Evolutionary conservation across 2,113 vertebrate species (phyloP).

Genomic region (Macquaria australasica): DNA sequence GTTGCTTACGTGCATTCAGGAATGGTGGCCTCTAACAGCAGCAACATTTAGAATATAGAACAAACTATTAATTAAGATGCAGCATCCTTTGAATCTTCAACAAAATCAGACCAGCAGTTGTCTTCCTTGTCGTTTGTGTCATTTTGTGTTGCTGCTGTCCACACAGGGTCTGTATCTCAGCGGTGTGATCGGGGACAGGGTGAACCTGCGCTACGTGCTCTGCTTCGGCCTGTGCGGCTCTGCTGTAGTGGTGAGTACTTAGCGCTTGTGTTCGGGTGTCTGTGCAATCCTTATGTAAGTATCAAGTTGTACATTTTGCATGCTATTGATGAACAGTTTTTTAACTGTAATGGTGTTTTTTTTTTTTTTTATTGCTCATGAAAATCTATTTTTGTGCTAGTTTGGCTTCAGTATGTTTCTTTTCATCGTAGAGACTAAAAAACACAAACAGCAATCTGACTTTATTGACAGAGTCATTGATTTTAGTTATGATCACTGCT

Average conservation of each 20-base stretch:
- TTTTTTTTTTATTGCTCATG: neutral
- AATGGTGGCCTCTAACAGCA: neutral
- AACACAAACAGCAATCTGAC: too few species aligned
- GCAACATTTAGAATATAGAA: neutral
- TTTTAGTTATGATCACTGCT: neutral
- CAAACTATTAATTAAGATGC: too few species aligned
- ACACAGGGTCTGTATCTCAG: slow-evolving; percentile 94
- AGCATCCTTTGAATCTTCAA: too few species aligned
- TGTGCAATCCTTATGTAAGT: neutral
- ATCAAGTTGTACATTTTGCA: neutral
- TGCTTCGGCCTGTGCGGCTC: slow-evolving; percentile 96
- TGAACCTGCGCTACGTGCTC: slow-evolving; percentile 94
- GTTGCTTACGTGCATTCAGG: neutral
- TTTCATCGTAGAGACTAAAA: too few species aligned
- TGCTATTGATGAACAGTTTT: neutral
- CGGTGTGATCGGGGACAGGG: slow-evolving; percentile 91
- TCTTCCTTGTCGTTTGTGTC: too few species aligned
- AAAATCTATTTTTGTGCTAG: neutral
- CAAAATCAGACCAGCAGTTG: too few species aligned
- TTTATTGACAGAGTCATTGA: neutral
- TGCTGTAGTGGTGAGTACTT: slow-evolving; percentile 90
- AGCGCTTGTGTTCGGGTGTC: too few species aligned
- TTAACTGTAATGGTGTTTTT: neutral
- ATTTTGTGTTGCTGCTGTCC: neutral
- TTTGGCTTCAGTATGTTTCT: too few species aligned